Percentiles rank a stretch among this genome's conserved stretches.
Evolutionary conservation across 2,113 vertebrate species (phyloP).

Genomic region (Romanogobio albipinnatus): DNA sequence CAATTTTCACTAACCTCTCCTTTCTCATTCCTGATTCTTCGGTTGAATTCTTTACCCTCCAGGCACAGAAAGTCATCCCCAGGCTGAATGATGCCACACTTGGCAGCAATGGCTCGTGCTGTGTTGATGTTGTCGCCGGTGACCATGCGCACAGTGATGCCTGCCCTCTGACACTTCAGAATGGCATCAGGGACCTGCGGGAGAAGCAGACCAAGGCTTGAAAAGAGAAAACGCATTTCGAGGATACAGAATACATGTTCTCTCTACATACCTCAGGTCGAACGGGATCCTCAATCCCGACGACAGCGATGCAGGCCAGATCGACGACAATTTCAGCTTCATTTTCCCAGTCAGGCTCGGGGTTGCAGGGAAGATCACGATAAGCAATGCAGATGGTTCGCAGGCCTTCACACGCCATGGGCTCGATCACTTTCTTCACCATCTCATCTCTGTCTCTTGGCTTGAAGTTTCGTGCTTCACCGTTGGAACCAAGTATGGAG

Average conservation of each 20-base stretch:
- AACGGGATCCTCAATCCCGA: conserved; percentile 91
- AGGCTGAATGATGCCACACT: conserved; percentile 89
- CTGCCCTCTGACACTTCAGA: conserved; percentile 88
- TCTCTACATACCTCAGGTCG: conserved; percentile 81
- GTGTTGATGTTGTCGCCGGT: conserved; percentile 92
- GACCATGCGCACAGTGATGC: conserved; percentile 92
- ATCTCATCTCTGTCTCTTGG: conserved; percentile 88
- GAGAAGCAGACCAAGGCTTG: background rate
- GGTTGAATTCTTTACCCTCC: conserved; percentile 91
- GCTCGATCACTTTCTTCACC: conserved; percentile 89
- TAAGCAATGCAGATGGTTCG: conserved; percentile 89
- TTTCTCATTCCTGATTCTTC: conserved; percentile 89
- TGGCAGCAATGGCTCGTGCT: conserved; percentile 86
- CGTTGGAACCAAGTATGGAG: conserved; percentile 75
- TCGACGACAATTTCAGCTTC: conserved; percentile 84
- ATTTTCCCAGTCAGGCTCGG: conserved; percentile 88
- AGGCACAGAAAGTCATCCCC: conserved; percentile 90
- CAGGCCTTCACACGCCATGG: conserved; percentile 89
- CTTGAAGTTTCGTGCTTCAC: conserved; percentile 79
- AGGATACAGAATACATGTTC: background rate
- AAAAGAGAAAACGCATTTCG: background rate
- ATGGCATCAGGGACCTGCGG: conserved; percentile 88
- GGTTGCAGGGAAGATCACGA: conserved; percentile 78
- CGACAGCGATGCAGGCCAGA: conserved; percentile 85
- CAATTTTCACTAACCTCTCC: conserved; percentile 79